These are phyloP conservation scores for Eulemur macaco DNA, from an alignment of 2,113 vertebrate species.

Conservation along the genomic window DNA sequence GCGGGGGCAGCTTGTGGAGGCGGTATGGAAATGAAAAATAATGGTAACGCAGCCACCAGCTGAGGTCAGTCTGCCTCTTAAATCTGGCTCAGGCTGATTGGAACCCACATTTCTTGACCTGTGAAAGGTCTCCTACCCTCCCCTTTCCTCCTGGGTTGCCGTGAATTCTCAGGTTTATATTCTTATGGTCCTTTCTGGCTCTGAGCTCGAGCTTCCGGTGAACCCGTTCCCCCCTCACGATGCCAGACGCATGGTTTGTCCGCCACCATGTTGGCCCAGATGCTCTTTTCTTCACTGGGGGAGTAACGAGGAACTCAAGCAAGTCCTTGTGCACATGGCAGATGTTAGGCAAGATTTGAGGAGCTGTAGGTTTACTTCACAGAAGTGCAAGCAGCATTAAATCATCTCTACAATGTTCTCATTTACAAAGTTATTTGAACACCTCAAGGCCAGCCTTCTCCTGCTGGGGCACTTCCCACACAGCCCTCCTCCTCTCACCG, in stretches of 20 bases:
- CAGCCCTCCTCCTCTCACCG: neutral
- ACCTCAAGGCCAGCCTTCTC: neutral
- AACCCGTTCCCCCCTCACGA: neutral
- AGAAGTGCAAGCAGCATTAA: neutral
- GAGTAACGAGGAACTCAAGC: neutral
- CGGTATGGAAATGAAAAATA: neutral
- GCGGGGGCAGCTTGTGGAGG: neutral
- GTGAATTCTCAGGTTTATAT: neutral
- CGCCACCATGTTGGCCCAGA: accelerated
- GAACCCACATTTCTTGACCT: neutral
- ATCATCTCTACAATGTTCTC: neutral
- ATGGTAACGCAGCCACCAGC: neutral
- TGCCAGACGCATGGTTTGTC: neutral
- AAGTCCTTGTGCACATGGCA: neutral
- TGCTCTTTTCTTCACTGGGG: neutral
- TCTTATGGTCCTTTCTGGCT: neutral
- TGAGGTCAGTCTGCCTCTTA: neutral
- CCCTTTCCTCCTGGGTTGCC: neutral
- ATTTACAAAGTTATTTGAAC: neutral
- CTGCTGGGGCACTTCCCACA: too few species aligned
- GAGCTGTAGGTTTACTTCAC: too few species aligned
- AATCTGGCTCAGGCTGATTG: too few species aligned
- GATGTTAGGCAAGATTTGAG: neutral
- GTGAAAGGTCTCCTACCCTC: neutral
- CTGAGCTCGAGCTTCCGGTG: neutral